Conservation (phyloP, 2,888 invertebrate species). For the Limnephilus auricula region DNA sequence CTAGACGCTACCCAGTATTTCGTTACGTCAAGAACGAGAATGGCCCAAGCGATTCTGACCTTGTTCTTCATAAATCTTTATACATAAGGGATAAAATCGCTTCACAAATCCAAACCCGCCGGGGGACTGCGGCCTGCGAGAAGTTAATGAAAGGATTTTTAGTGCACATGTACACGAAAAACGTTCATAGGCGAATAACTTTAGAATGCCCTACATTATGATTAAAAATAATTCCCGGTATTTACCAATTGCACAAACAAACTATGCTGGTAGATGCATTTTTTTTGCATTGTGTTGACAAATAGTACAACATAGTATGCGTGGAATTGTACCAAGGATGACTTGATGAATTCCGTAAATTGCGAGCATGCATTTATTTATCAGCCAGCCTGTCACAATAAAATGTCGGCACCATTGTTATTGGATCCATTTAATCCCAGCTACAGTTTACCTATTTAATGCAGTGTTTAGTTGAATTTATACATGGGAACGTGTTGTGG, state of each 20-base stretch:
- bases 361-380: background rate
- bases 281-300: background rate
- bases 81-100: too few species aligned
- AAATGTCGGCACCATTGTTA: background rate
- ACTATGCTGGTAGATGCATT: background rate
- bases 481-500: background rate
- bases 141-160: too few species aligned
- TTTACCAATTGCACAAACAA: background rate
- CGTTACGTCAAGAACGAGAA: too few species aligned
- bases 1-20: too few species aligned
- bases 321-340: background rate
- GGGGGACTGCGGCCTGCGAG: too few species aligned
- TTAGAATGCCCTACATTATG: too few species aligned
- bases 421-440: background rate
- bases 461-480: background rate
- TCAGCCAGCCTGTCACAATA: background rate
- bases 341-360: constrained; percentile 2
- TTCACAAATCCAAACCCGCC: too few species aligned
- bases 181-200: too few species aligned
- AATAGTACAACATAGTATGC: background rate
- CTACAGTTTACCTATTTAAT: background rate
- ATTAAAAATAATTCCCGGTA: background rate
- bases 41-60: too few species aligned
- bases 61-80: too few species aligned
- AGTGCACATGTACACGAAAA: too few species aligned